Base-by-base conservation (phyloP, 1,140 invertebrate species). In the Listronotus bonariensis region DNA sequence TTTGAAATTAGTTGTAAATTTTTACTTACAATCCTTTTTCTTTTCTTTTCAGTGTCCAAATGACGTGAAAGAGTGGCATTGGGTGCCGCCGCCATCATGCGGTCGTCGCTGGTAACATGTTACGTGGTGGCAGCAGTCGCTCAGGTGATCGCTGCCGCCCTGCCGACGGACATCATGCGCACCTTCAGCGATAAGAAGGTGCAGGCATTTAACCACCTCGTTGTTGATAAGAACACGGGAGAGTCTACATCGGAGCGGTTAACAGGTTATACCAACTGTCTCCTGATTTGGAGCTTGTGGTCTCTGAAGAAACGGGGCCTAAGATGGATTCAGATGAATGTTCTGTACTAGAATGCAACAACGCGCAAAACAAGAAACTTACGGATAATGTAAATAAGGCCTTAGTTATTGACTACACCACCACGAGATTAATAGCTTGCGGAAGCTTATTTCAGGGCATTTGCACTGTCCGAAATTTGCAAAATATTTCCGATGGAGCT, bases 351-450 rank as follows among this genome's bases (percentile, higher is more conserved):
- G 90, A 93, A 75, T 94, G 92, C 77, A 74, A 73, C 40, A 89
- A 90, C 5, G 80, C 86, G 0, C 82, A 87, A 58, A 86, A 85
- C 63, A 86, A 86, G 69, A 86, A 88, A 69, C 84, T 85, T 2
- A 94, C 91, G 10, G 90, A 97, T 81, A 98, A 96, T 80, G 88
- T 92, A 67, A 98, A 97, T 82, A 99, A 98, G 80, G 95, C 93
- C 36, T 82, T 99, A 65, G 89, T 98, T 38, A 95, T 98, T 68
- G 94, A 98, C 82, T 93, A 96, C 75, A 89, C 88, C 6, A 90
- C 92, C 54, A 90, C 92, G 15, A 83, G 90, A 41, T 82, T 99
- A n/a, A 96, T 99, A 67, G 88, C 89, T 6, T 99, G 97, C 80
- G 95, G 95, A 10, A 94, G 91, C 68, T 80, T 98, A 32, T 93